Conservation (phyloP, 2,797 vertebrate species). For the Cichlasoma orientale region DNA sequence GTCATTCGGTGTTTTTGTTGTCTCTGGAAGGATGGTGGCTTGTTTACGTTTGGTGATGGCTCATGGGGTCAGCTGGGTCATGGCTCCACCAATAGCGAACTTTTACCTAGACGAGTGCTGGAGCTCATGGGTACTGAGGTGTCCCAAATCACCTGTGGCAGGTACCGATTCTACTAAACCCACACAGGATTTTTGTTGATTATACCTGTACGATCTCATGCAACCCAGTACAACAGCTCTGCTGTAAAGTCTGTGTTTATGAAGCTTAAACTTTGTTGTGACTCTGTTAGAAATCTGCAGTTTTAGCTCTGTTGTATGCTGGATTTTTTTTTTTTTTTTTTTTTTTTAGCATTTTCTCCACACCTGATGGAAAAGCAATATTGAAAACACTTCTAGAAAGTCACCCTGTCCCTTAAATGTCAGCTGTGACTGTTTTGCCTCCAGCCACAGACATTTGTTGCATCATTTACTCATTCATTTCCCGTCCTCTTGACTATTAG, state of each 20-base stretch:
- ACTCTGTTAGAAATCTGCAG: not conserved
- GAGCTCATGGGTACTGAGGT: slow-evolving; percentile 94
- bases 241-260: not conserved
- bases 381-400: not conserved
- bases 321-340: not conserved
- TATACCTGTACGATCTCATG: not conserved
- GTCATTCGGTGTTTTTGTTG: not conserved
- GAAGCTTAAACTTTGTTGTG: not conserved
- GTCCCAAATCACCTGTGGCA: slow-evolving; percentile 91
- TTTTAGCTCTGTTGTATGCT: not conserved
- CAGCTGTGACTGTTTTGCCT: not conserved
- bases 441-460: not conserved
- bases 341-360: not conserved
- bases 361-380: not conserved
- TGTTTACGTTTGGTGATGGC: slow-evolving; percentile 92
- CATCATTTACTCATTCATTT: not conserved
- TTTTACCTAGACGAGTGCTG: slow-evolving; percentile 89
- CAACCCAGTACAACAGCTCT: not conserved
- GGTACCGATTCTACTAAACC: slow-evolving; percentile 63
- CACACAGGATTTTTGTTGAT: not conserved
- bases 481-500: not conserved
- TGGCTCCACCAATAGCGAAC: slow-evolving; percentile 88
- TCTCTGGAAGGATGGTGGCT: slow-evolving; percentile 85
- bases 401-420: not conserved
- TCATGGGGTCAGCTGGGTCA: slow-evolving; percentile 90